Base-by-base conservation (phyloP, 2,888 invertebrate genomes). In the Psylliodes chrysocephalus region DNA sequence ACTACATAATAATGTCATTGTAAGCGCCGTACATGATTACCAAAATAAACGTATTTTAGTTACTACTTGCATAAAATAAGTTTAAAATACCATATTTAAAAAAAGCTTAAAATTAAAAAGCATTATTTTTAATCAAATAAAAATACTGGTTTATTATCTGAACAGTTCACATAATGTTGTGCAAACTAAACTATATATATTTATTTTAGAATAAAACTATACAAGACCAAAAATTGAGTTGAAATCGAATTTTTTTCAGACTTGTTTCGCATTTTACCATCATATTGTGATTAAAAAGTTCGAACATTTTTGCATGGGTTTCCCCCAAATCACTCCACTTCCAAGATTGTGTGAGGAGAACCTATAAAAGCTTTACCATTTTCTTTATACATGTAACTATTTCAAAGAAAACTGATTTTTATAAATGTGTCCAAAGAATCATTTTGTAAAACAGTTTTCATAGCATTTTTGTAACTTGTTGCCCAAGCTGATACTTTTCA, bases 201-300 rank as follows among this genome's bases (percentile, higher is more conserved):
- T n/a, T n/a, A n/a, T n/a, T n/a, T n/a, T n/a, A n/a, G n/a, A n/a
- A n/a, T n/a, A n/a, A n/a, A n/a, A n/a, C n/a, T n/a, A n/a, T n/a
- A n/a, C n/a, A n/a, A n/a, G n/a, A n/a, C n/a, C n/a, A 3, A 17
- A 5, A 19, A 52, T 51, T 52, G 52, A 30, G 18, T 51, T 51
- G 17, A 17, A 30, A 51, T 51, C 51, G 30, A 5, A 47, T 10
- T 33, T 25, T 10, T 19, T 30, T n/a, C 18, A 15, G 6, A 19
- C 10, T 17, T 52, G 38, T 52, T 25, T 14, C 6, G 52, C 52
- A 52, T 52, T 30, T 51, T 10, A 30, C 33, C n/a, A n/a, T n/a
- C n/a, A n/a, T n/a, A n/a, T 35, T 30, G n/a, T 30, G 10, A 30
- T 6, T 6, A 22, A 22, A n/a, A 2, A 2, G 2, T 22, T 35